A percentile compares a stretch with the other conserved stretches of the same genome.
Evolutionary conservation across 2,113 vertebrate species (phyloP).

Genomic region (Nesogale talazaci): DNA sequence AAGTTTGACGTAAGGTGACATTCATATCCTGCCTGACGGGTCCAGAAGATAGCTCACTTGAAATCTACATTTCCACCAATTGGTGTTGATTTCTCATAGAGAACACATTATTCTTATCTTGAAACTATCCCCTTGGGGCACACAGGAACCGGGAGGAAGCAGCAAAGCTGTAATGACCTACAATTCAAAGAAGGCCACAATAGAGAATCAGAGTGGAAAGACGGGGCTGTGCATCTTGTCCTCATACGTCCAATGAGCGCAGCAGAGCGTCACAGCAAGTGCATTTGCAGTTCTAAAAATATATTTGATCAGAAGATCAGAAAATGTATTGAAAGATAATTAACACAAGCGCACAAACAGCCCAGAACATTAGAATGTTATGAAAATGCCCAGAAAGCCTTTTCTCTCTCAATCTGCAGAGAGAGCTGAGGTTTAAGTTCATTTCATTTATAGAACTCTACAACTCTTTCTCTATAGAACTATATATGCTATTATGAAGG

Average conservation of each 20-base stretch:
- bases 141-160: not conserved
- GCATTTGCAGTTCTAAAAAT: constrained; percentile 21
- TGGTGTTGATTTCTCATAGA: not conserved
- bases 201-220: not conserved
- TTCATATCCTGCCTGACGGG: constrained; percentile 17
- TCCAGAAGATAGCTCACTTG: not conserved
- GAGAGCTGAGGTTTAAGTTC: not conserved
- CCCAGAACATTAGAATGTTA: not conserved
- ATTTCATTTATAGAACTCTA: constrained; percentile 6
- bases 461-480: not conserved
- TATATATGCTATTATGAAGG: not conserved
- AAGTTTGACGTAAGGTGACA: not conserved
- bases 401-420: not conserved
- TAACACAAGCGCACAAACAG: not conserved
- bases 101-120: not conserved
- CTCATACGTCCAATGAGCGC: not conserved
- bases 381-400: not conserved
- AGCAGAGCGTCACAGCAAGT: not conserved
- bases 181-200: not conserved
- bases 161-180: not conserved
- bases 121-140: not conserved
- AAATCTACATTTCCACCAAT: not conserved
- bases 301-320: not conserved
- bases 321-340: not conserved
- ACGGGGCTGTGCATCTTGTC: not conserved